Evolutionary conservation across 2,888 invertebrate genomes (phyloP).

Genomic region (Phaonia tiefii): DNA sequence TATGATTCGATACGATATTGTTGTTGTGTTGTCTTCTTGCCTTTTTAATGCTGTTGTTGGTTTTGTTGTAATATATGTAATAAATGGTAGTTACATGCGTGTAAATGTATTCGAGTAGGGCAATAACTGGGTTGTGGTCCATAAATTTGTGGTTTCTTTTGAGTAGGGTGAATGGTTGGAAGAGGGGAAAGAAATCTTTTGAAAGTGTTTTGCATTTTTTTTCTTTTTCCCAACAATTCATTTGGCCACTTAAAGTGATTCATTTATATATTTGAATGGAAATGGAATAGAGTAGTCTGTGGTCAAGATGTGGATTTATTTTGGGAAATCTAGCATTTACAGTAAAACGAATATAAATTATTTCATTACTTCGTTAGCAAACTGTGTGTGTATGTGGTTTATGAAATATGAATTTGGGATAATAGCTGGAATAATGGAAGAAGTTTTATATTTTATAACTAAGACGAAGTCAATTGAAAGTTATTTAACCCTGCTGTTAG

Average conservation of each 20-base stretch:
- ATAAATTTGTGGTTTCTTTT: constrained; percentile 12
- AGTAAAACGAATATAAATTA: no score
- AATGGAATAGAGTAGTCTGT: background rate
- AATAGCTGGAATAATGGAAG: no score
- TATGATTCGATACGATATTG: background rate
- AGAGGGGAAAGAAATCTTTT: no score
- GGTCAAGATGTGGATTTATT: no score
- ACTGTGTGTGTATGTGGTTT: no score
- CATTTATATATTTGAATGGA: background rate
- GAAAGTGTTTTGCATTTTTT: background rate
- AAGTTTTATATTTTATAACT: no score
- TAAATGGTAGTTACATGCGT: background rate
- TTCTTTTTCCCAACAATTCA: background rate
- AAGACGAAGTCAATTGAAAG: no score
- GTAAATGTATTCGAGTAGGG: background rate
- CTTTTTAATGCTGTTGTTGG: background rate
- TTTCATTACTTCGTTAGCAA: no score
- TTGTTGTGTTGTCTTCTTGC: constrained; percentile 2
- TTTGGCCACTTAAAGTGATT: constrained; percentile 13
- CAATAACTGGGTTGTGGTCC: constrained; percentile 1
- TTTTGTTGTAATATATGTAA: background rate
- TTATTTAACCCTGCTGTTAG: no score
- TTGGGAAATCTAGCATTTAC: no score
- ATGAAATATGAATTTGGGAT: no score
- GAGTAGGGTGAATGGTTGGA: background rate